These are phyloP conservation scores for Erynnis tages DNA, from an alignment of 2,888 invertebrate genomes.

Conservation along the genomic window DNA sequence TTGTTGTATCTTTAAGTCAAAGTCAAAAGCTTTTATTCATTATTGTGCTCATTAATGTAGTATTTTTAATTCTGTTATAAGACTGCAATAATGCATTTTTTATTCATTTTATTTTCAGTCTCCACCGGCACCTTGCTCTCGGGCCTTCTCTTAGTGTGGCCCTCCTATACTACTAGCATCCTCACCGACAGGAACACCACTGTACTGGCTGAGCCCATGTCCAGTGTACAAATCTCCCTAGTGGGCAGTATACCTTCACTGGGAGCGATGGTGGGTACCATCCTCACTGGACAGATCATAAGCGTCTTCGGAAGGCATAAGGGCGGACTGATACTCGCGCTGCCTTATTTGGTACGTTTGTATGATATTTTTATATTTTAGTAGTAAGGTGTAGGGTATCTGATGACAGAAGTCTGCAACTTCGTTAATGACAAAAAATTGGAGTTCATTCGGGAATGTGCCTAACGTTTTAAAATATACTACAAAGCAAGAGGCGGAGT, in stretches of 20 bases:
- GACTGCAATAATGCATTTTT: too few species aligned
- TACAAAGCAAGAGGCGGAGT: too few species aligned
- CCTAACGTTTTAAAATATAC: too few species aligned
- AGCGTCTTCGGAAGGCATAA: constrained; percentile 77
- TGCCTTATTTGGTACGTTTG: constrained; percentile 73
- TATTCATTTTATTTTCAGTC: constrained; percentile 42
- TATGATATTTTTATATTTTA: too few species aligned
- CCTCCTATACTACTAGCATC: constrained; percentile 76
- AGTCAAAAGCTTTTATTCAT: too few species aligned
- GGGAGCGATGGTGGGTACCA: constrained; percentile 74
- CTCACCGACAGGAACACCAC: constrained; percentile 62
- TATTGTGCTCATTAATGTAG: too few species aligned
- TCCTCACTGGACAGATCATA: constrained; percentile 64
- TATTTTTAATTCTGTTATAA: too few species aligned
- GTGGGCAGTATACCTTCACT: constrained; percentile 78
- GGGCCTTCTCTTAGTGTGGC: constrained; percentile 77
- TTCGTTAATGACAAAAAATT: too few species aligned
- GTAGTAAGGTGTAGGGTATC: too few species aligned
- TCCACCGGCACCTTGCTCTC: constrained; percentile 51
- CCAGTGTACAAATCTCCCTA: constrained; percentile 70
- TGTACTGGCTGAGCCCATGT: constrained; percentile 64
- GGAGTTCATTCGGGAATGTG: too few species aligned
- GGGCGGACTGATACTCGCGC: constrained; percentile 70
- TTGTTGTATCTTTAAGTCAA: too few species aligned
- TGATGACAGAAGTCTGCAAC: too few species aligned